Percentiles rank a stretch among this genome's conserved stretches.
These are phyloP conservation scores for Hymenochirus boettgeri DNA, from an alignment of 2,113 vertebrate species.

Conservation along the genomic window DNA sequence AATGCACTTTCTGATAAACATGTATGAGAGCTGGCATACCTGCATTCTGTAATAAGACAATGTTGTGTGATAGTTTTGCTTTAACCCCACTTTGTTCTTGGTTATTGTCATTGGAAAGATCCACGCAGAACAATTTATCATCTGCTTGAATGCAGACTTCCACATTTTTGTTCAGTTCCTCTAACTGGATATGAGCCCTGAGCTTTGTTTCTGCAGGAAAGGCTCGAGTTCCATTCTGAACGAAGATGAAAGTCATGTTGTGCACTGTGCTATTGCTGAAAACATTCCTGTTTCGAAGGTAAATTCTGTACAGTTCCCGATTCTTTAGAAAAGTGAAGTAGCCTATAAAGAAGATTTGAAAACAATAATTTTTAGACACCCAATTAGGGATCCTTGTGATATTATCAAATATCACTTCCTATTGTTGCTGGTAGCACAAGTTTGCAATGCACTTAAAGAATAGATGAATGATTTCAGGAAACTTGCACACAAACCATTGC, in stretches of 20 bases:
- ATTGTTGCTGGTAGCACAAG: too few species aligned
- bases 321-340: conserved; percentile 60
- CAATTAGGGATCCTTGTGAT: too few species aligned
- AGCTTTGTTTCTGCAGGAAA: conserved; percentile 46
- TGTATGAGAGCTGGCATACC: too few species aligned
- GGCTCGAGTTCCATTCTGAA: conserved; percentile 50
- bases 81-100: conserved; percentile 44
- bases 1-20: too few species aligned
- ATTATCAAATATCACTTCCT: too few species aligned
- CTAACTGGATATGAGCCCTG: conserved; percentile 34
- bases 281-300: conserved; percentile 57
- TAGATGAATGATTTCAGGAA: too few species aligned
- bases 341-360: conserved; percentile 65
- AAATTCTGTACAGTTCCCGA: conserved; percentile 58
- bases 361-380: too few species aligned
- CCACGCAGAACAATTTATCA: conserved; percentile 56
- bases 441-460: too few species aligned
- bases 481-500: too few species aligned
- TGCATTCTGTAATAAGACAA: conserved; percentile 54
- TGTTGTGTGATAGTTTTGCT: conserved; percentile 59
- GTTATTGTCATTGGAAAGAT: conserved; percentile 47
- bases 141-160: conserved; percentile 56
- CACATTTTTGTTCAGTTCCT: conserved; percentile 20
- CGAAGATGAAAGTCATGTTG: conserved; percentile 39
- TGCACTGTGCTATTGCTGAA: conserved; percentile 34